Conservation (phyloP, 2,797 vertebrate species). For the Halcyon smyrnensis region DNA sequence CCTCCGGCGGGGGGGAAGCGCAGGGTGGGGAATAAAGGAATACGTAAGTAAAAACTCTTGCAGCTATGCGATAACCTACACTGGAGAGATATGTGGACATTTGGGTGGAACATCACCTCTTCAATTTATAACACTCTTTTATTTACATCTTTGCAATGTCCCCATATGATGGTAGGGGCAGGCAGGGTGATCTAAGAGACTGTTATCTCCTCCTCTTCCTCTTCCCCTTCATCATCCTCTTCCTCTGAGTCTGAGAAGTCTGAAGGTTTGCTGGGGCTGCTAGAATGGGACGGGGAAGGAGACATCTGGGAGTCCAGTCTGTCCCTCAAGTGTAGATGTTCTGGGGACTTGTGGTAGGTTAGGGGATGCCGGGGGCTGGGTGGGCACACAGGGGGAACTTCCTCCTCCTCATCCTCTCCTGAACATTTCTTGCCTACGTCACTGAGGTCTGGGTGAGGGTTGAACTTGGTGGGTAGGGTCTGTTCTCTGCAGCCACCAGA, state of each 20-base stretch:
- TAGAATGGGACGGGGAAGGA: constrained; percentile 85
- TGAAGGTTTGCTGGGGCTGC: constrained; percentile 89
- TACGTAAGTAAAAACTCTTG: background rate
- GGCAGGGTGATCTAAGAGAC: constrained; percentile 85
- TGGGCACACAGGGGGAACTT: background rate
- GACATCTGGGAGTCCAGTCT: constrained; percentile 78
- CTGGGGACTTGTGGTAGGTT: constrained; percentile 68
- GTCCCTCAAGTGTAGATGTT: constrained; percentile 74
- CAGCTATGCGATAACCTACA: background rate
- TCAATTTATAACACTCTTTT: constrained; percentile 69
- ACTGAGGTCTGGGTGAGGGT: constrained; percentile 95
- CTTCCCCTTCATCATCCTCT: constrained; percentile 74
- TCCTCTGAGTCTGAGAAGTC: constrained; percentile 95
- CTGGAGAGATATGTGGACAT: background rate
- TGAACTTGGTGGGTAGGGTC: constrained; percentile 94
- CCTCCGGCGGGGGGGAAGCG: background rate
- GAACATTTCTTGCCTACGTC: constrained; percentile 93
- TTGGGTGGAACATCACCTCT: constrained; percentile 68
- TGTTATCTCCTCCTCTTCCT: constrained; percentile 88
- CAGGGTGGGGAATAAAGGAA: background rate
- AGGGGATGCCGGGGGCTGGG: constrained; percentile 64
- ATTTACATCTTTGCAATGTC: constrained; percentile 68
- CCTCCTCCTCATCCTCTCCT: constrained; percentile 83
- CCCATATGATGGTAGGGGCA: background rate
- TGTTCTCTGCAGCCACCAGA: constrained; percentile 95